A percentile compares a stretch with the other conserved stretches of the same genome.
Conservation (phyloP, 2,113 vertebrate genomes). For the Hymenochirus boettgeri region DNA sequence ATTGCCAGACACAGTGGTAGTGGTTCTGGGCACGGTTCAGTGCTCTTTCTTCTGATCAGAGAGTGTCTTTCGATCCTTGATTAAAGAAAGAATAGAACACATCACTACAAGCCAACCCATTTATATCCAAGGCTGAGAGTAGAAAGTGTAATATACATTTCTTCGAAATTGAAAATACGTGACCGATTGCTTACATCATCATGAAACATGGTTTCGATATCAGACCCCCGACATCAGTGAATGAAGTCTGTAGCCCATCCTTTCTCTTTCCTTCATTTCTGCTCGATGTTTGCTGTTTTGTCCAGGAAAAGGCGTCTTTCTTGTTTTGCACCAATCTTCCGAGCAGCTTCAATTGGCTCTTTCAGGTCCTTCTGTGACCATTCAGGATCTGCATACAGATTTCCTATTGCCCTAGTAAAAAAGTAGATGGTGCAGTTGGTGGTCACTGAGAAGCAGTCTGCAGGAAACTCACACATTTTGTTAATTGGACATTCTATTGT, state of each 20-base stretch:
- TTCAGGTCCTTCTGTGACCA: constrained; percentile 76
- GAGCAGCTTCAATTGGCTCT: constrained; percentile 55
- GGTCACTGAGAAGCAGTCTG: too few species aligned
- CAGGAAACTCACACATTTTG: too few species aligned
- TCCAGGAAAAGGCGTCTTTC: constrained; percentile 56
- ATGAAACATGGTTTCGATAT: constrained; percentile 68
- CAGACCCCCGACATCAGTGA: constrained; percentile 77
- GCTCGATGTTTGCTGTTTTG: constrained; percentile 62
- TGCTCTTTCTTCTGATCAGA: constrained; percentile 71
- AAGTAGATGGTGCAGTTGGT: too few species aligned
- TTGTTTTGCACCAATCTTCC: constrained; percentile 64
- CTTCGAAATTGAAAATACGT: too few species aligned
- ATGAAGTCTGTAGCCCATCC: constrained; percentile 68
- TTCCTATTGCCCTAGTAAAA: constrained; percentile 76
- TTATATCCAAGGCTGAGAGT: too few species aligned
- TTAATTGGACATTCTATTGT: too few species aligned
- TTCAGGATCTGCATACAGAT: constrained; percentile 67
- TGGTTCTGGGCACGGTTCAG: constrained; percentile 75
- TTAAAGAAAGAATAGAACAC: too few species aligned
- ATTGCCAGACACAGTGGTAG: constrained; percentile 75
- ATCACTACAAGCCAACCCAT: too few species aligned
- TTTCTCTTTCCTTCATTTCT: constrained; percentile 60
- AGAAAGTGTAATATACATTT: too few species aligned
- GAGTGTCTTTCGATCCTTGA: constrained; percentile 24
- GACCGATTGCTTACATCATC: constrained; percentile 59